Evolutionary conservation across 2,888 invertebrate genomes (phyloP).

Genomic region (Phlogophora meticulosa): DNA sequence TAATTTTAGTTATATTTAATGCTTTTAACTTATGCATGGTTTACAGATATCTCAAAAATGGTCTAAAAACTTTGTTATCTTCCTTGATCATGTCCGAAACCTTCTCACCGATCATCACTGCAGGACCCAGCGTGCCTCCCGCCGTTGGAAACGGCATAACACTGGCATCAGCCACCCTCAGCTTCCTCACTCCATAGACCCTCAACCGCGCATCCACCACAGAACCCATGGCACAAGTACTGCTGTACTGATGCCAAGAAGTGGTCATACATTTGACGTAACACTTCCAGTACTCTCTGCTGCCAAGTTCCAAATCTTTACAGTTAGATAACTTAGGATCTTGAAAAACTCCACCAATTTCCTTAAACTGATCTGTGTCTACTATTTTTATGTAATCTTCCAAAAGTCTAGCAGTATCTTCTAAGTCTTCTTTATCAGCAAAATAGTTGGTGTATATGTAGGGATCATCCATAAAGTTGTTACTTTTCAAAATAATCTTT

Average conservation of each 20-base stretch:
- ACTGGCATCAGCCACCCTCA: constrained; percentile 70
- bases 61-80: constrained; percentile 28
- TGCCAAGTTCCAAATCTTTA: constrained; percentile 1
- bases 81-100: constrained; percentile 64
- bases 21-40: too few relatives aligned
- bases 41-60: constrained; percentile 3
- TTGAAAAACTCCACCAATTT: constrained; percentile 37
- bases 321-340: constrained; percentile 41
- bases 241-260: constrained; percentile 38
- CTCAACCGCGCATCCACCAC: constrained; percentile 54
- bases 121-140: constrained; percentile 90
- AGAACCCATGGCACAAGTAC: constrained; percentile 60
- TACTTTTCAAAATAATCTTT: constrained; percentile 69
- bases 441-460: constrained; percentile 73
- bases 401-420: constrained; percentile 46
- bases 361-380: constrained; percentile 44
- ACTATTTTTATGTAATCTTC: constrained; percentile 45
- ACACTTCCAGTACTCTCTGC: constrained; percentile 54
- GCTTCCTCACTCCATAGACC: constrained; percentile 49
- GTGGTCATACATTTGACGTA: constrained; percentile 43
- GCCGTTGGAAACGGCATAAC: constrained; percentile 87
- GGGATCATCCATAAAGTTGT: constrained; percentile 70
- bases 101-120: constrained; percentile 72
- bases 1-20: too few relatives aligned
- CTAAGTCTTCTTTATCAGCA: constrained; percentile 60